Evolutionary conservation across 1,140 invertebrate species (phyloP).

Genomic region (Gryllus bimaculatus): DNA sequence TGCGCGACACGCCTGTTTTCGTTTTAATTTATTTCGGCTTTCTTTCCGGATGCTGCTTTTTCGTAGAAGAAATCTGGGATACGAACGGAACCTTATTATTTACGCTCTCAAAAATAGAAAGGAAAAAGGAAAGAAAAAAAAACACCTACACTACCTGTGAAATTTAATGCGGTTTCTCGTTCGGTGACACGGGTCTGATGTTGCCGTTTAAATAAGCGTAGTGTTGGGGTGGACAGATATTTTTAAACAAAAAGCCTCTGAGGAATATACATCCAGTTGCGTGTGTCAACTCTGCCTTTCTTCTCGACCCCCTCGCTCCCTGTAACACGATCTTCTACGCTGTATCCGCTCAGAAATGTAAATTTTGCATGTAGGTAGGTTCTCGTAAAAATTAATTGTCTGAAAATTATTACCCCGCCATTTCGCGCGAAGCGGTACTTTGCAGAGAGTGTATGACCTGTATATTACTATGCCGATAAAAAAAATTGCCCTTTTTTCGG

Average conservation of each 20-base stretch:
- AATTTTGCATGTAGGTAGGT: too few species aligned
- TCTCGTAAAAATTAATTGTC: too few species aligned
- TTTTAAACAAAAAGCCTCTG: not conserved
- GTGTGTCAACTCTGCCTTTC: too few species aligned
- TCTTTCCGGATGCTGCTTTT: not conserved
- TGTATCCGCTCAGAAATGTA: too few species aligned
- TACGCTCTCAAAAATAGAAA: too few species aligned
- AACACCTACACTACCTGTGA: not conserved
- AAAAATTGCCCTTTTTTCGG: too few species aligned
- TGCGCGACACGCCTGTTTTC: not conserved
- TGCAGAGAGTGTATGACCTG: too few species aligned
- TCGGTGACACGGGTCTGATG: not conserved
- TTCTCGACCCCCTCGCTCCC: too few species aligned
- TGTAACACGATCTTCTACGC: too few species aligned
- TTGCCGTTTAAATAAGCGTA: not conserved
- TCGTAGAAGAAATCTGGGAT: not conserved
- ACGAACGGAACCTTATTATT: not conserved
- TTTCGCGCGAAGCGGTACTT: too few species aligned
- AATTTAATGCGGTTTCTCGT: not conserved
- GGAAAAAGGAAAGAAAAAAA: not conserved
- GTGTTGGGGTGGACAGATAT: not conserved
- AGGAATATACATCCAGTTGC: not conserved
- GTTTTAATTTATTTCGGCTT: not conserved
- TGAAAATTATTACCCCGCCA: too few species aligned
- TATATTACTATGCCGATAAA: too few species aligned